phyloP scores from a whole-genome alignment of 2,888 invertebrate species.

The Glyphotaelius pellucidus region DNA sequence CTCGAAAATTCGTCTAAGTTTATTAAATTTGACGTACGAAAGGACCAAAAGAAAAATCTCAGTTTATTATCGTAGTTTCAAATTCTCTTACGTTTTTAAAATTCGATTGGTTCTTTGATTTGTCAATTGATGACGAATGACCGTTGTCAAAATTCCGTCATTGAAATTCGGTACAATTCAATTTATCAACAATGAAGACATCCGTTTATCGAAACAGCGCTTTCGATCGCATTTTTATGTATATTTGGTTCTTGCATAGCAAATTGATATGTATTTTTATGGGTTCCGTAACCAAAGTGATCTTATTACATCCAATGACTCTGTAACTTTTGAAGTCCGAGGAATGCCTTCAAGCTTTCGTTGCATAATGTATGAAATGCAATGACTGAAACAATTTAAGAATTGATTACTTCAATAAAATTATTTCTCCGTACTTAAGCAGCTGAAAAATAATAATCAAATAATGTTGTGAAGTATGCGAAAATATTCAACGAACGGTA shows the following conservation, averaged over 20 bases:
- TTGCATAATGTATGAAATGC: neutral
- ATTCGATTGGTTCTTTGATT: neutral
- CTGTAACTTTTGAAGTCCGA: neutral
- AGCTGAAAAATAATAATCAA: neutral
- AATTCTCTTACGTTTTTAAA: neutral
- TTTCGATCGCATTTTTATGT: slow-evolving; percentile 51
- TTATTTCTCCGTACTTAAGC: too few relatives aligned
- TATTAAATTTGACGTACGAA: neutral
- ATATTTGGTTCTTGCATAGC: slow-evolving; percentile 39
- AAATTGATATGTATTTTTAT: slow-evolving; percentile 52
- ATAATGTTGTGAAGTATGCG: neutral
- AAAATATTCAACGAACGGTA: slow-evolving; percentile 46
- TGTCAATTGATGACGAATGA: slow-evolving; percentile 14
- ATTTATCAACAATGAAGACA: slow-evolving; percentile 55
- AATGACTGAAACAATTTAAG: neutral
- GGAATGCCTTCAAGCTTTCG: neutral
- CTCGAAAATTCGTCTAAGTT: neutral
- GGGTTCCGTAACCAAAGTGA: slow-evolving; percentile 49
- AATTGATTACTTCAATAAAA: neutral
- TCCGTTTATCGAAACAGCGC: slow-evolving; percentile 38
- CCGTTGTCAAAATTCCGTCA: neutral
- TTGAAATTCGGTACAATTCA: slow-evolving; percentile 24
- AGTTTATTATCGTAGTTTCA: neutral
- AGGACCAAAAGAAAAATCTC: neutral
- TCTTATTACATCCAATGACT: slow-evolving; percentile 41